Percentiles rank a stretch among this genome's conserved stretches.
phyloP scores from a whole-genome alignment of 2,797 vertebrate species.

The Erethizon dorsatum region DNA sequence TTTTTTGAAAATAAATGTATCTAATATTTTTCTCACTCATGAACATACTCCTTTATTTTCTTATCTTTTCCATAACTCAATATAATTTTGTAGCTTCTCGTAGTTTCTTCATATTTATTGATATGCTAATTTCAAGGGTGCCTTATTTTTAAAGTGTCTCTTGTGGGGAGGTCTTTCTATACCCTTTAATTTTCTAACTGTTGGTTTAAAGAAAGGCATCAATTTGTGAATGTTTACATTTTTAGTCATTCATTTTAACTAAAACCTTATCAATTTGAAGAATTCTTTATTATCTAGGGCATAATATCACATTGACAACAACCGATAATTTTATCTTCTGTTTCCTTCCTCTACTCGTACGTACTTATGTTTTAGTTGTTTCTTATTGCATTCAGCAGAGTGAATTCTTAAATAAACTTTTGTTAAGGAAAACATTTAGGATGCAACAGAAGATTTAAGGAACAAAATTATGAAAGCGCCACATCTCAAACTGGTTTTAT shows the following conservation, averaged over 20 bases:
- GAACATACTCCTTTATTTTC: background rate
- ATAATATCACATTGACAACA: background rate
- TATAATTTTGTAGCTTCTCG: slow-evolving; percentile 36
- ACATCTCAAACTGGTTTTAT: background rate
- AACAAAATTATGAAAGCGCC: background rate
- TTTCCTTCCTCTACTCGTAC: background rate
- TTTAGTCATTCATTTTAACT: background rate
- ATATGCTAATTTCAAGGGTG: background rate
- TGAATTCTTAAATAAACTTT: slow-evolving; percentile 34
- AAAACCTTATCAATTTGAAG: slow-evolving; percentile 19
- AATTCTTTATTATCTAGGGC: slow-evolving; percentile 38
- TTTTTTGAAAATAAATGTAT: background rate
- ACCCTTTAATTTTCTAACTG: slow-evolving; percentile 28
- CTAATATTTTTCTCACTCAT: background rate
- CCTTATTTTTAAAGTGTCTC: slow-evolving; percentile 16
- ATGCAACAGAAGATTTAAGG: slow-evolving; percentile 9
- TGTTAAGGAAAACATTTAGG: background rate
- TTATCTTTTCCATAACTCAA: background rate
- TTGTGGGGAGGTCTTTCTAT: background rate
- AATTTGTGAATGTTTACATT: slow-evolving; percentile 1
- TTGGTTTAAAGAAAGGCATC: background rate
- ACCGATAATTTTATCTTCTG: slow-evolving; percentile 6
- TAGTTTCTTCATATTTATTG: background rate
- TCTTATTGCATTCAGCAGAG: background rate
- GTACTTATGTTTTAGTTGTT: background rate